Conservation (phyloP, 1,140 invertebrate species). For the Aphis craccivora region DNA sequence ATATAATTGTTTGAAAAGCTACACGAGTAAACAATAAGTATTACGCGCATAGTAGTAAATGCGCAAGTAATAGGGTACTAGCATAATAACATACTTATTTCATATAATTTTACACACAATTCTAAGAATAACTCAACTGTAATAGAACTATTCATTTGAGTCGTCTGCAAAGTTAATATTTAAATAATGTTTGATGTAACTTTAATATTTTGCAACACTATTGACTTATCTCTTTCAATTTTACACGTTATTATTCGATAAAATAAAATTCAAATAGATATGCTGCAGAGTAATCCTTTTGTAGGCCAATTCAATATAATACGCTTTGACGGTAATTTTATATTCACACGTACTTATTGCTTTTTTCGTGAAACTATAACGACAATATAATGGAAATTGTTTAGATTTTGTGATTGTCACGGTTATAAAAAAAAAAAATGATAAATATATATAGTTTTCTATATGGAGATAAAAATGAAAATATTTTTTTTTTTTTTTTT, state of each 20-base stretch:
- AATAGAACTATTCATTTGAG: background rate
- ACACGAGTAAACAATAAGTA: background rate
- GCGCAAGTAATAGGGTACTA: background rate
- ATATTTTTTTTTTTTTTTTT: background rate
- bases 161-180: background rate
- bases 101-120: background rate
- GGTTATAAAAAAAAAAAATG: background rate
- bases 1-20: background rate
- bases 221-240: background rate
- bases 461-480: background rate
- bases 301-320: background rate
- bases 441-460: background rate
- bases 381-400: background rate
- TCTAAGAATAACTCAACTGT: background rate
- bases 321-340: background rate
- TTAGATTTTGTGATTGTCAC: background rate
- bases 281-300: background rate
- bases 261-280: slow-evolving; percentile 23
- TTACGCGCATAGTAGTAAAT: too few relatives aligned
- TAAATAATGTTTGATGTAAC: background rate
- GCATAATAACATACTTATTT: background rate
- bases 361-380: background rate
- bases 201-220: background rate
- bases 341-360: background rate
- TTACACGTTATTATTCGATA: background rate